phyloP scores from a whole-genome alignment of 2,888 invertebrate genomes.

The Actias luna region DNA sequence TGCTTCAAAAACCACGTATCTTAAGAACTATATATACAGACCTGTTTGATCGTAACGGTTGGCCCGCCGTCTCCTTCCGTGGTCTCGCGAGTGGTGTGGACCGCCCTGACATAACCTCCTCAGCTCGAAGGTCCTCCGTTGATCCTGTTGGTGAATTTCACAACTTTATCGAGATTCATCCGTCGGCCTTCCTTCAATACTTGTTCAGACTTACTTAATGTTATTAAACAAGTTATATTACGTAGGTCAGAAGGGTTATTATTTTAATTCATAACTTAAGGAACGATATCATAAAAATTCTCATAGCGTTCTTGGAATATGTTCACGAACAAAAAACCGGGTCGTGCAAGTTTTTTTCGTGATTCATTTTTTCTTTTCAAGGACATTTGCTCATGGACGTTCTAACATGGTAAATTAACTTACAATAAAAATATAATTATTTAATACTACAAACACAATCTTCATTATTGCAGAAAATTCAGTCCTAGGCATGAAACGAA shows the following conservation, averaged over 20 bases:
- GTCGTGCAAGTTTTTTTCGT: neutral
- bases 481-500: too few species aligned
- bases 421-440: too few species aligned
- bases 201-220: neutral
- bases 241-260: neutral
- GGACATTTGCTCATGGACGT: too few species aligned
- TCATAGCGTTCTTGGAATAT: neutral
- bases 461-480: too few species aligned
- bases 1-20: neutral
- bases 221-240: neutral
- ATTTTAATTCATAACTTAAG: neutral
- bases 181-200: neutral
- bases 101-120: constrained; percentile 81
- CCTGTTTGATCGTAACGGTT: constrained; percentile 85
- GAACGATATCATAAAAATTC: neutral
- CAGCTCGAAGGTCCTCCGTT: constrained; percentile 69
- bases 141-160: constrained; percentile 53
- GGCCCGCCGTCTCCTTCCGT: constrained; percentile 84
- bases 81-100: constrained; percentile 86
- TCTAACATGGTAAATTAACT: neutral
- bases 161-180: neutral
- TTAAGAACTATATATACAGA: constrained; percentile 29
- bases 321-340: neutral
- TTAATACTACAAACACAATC: too few species aligned
- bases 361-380: too few species aligned